These are phyloP conservation scores for Lynx canadensis DNA, from an alignment of 2,113 vertebrate genomes.

Conservation along the genomic window DNA sequence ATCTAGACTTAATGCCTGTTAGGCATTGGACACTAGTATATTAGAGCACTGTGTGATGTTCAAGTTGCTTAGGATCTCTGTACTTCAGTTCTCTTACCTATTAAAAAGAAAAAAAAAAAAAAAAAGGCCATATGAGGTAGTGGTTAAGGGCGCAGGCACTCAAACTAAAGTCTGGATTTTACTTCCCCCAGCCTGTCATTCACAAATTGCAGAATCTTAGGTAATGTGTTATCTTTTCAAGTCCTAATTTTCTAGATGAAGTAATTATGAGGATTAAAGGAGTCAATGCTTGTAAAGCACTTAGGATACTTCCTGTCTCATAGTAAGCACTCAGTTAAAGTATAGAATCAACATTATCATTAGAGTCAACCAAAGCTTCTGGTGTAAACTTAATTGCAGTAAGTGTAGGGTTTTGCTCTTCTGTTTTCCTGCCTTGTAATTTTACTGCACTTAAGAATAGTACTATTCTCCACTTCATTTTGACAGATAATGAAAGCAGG, in stretches of 20 bases:
- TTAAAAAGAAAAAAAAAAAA: neutral
- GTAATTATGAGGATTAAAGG: neutral
- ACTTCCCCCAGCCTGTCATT: fast-evolving
- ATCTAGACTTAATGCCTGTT: neutral
- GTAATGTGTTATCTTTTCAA: neutral
- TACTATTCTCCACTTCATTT: neutral
- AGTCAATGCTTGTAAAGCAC: neutral
- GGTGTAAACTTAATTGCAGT: neutral
- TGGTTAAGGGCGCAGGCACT: neutral
- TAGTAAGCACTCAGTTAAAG: neutral
- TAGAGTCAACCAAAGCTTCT: neutral
- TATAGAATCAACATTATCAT: neutral
- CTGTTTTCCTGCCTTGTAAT: neutral
- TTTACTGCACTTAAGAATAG: neutral
- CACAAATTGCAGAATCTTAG: neutral
- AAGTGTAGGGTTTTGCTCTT: neutral
- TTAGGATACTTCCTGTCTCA: neutral
- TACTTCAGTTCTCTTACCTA: neutral
- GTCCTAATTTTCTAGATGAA: neutral
- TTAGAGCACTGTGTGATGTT: neutral
- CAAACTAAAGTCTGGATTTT: neutral
- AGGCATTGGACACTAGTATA: neutral
- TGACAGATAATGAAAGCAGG: neutral
- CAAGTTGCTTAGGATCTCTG: neutral
- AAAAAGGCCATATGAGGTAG: neutral